These are phyloP conservation scores for Dorcus hopei DNA, from an alignment of 2,888 invertebrate species.

Conservation along the genomic window DNA sequence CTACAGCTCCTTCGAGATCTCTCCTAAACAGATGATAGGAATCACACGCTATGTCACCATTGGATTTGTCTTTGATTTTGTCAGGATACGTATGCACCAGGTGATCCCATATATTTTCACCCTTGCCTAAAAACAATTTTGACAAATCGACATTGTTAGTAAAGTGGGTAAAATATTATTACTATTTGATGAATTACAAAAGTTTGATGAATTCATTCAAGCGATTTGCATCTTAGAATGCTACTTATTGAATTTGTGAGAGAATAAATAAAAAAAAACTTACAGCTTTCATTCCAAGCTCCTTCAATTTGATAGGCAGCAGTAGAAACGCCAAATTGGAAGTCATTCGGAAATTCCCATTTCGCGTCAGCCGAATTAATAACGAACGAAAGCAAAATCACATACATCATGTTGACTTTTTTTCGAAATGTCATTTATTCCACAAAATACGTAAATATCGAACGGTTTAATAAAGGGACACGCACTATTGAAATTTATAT, in stretches of 20 bases:
- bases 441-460: background rate
- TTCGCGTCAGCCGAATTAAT: background rate
- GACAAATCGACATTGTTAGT: too few species aligned
- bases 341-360: background rate
- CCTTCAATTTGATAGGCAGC: conserved; percentile 2
- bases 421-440: too few species aligned
- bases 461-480: background rate
- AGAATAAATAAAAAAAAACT: background rate
- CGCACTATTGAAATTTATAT: background rate
- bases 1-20: conserved; percentile 30
- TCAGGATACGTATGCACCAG: conserved; percentile 45
- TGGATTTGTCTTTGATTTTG: conserved; percentile 28
- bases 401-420: background rate
- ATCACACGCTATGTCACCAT: conserved; percentile 36
- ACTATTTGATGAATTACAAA: too few species aligned
- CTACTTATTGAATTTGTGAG: too few species aligned
- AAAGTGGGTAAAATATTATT: too few species aligned
- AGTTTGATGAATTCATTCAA: too few species aligned
- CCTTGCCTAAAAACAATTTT: conserved; percentile 45
- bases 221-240: too few species aligned
- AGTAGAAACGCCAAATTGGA: background rate
- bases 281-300: background rate
- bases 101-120: conserved; percentile 54
- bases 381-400: background rate
- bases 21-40: conserved; percentile 34